These are phyloP conservation scores for Zoanthus sansibaricus DNA, from an alignment of 92 coral and sea anemone genomes.

Conservation along the genomic window DNA sequence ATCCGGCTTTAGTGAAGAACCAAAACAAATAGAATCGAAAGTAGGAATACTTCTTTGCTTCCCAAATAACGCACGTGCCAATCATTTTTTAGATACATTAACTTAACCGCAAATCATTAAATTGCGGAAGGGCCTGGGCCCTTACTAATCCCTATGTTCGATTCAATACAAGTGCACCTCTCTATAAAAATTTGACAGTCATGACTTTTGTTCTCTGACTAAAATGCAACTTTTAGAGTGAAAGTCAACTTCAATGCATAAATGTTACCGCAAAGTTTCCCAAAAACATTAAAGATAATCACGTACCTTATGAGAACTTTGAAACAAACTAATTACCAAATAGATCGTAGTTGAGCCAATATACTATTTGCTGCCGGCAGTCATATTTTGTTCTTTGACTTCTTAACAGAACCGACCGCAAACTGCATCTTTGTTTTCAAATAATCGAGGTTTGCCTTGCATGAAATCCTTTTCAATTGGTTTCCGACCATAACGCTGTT, in stretches of 20 bases:
- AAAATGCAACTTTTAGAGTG: too few relatives aligned
- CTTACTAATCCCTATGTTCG: background rate
- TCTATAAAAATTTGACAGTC: background rate
- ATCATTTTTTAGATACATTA: background rate
- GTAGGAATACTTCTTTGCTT: background rate
- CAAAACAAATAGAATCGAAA: background rate
- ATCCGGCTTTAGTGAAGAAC: background rate
- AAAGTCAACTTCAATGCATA: background rate
- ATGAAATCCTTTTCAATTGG: background rate
- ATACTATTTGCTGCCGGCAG: background rate
- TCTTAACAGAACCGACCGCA: background rate
- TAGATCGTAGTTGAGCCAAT: background rate
- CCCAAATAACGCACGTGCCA: slow-evolving; percentile 9
- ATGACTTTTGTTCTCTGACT: background rate
- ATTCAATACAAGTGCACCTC: background rate
- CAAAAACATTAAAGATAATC: background rate
- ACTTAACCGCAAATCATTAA: background rate
- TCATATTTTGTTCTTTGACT: background rate
- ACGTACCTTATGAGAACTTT: background rate
- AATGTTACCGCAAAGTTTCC: background rate
- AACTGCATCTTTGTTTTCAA: slow-evolving; percentile 24
- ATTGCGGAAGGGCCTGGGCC: background rate
- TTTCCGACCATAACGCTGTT: slow-evolving; percentile 21
- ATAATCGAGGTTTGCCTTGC: background rate
- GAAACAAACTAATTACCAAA: background rate